Base-by-base conservation (phyloP, 2,797 vertebrate species). In the Mus minutoides region DNA sequence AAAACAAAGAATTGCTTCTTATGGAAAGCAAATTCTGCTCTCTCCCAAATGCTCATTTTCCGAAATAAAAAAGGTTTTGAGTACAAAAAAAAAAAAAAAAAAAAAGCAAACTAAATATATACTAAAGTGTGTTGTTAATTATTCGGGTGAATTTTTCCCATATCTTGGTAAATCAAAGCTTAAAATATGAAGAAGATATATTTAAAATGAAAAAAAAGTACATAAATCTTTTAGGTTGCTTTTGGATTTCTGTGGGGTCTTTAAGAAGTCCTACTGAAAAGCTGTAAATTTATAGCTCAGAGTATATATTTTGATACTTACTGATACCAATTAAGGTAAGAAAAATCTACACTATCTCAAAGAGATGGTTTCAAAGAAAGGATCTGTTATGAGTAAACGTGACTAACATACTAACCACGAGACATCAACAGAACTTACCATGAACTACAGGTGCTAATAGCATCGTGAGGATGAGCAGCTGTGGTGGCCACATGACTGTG, bases 401-500 rank as follows among this genome's bases (percentile, higher is more conserved):
- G 40, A 71, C 77, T 91, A 92, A 12, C 5, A 24, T 13, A 60
- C 93, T n/a, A 69, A n/a, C 6, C 67, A 60, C 46, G 90, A n/a
- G 71, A 62, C 90, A 76, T 87, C 79, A 54, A 56, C 92, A 96
- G 94, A 54, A 97, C 99, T 99, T 98, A 99, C 99, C 99, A 98
- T 99, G 98, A 98, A 99, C 97, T 91, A 98, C 97, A 34, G 99
- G 99, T 97, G 99, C 99, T 80, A 99, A 98, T 98, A 99, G 98
- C 98, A 98, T 98, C 98, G 98, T 99, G 98, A 99, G 98, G 98
- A 99, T 98, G 88, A 99, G 98, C 98, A 99, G 99, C 99, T 99
- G 99, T 98, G 99, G 98, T 98, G 99, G 98, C 99, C 99, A 99
- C 99, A 99, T 99, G 99, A 99, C 99, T 99, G 98, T 98, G 98